Percentiles rank a stretch among this genome's conserved stretches.
phyloP scores from a whole-genome alignment of 2,113 vertebrate genomes.

The Leiothrix lutea region DNA sequence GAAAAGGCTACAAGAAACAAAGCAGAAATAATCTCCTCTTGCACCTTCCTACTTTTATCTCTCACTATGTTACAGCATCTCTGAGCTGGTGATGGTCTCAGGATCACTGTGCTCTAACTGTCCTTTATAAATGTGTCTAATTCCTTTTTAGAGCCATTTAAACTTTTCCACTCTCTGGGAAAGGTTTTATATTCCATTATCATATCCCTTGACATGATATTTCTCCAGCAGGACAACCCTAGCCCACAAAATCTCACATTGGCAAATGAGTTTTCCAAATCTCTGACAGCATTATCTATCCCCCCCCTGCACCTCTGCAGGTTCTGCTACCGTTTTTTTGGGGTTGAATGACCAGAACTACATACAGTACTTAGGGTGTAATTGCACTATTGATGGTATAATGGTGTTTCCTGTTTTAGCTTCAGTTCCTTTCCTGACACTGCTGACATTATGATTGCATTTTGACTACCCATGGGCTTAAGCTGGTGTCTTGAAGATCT shows the following conservation, averaged over 20 bases:
- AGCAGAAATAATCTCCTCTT: neutral
- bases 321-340: neutral
- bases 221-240: neutral
- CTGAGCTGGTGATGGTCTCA: neutral
- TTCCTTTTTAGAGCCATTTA: neutral
- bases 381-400: neutral
- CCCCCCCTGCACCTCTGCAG: neutral
- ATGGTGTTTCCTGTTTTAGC: neutral
- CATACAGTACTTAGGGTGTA: neutral
- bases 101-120: neutral
- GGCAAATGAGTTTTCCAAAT: neutral
- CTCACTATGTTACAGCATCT: neutral
- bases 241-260: neutral
- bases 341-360: neutral
- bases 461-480: neutral
- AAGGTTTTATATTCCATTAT: neutral
- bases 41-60: neutral
- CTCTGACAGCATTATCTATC: neutral
- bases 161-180: neutral
- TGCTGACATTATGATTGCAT: neutral
- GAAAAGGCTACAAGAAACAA: neutral
- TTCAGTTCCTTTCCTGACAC: neutral
- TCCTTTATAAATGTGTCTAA: neutral
- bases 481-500: neutral
- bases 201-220: neutral